Evolutionary conservation across 1,140 invertebrate genomes (phyloP), one percentile per base, ranked within the genome.

Genomic region (Gryon sp.): DNA sequence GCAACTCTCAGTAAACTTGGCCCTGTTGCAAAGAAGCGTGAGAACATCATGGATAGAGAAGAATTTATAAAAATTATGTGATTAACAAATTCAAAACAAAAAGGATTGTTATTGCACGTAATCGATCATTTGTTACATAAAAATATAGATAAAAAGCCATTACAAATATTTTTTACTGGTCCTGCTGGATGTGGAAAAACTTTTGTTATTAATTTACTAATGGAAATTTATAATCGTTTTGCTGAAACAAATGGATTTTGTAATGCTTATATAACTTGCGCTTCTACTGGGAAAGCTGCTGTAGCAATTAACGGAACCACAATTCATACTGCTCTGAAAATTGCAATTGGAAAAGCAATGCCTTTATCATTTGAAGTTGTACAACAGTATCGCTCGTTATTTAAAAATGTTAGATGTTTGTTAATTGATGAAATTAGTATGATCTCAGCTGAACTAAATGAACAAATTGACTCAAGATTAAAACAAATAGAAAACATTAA

Each of bases 371-470:
- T 18, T 82, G 74, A 76, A 20, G 22, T 9, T 2, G 73, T 8
- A 20, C 43, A 53, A 66, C 79, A 24, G 43, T 24, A 40, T 43
- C 81, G 9, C 19, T 50, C n/a, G 11, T 48, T 63, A 36, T 70
- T 80, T 7, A 53, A 14, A 18, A 40, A 79, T 46, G 32, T 81
- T 2, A 77, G 79, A 68, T 24, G 83, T 6, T 9, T 86, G 15
- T 83, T 86, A 3, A 83, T 86, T 19, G 83, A 86, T 75, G 84
- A 86, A 76, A 70, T 86, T 6, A 80, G 78, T n/a, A 86, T 85
- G 84, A 69, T 83, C 7, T 75, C 63, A 11, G 52, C 24, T 46
- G 40, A 76, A 11, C 50, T 85, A 8, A 0, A 32, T 4, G n/a
- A n/a, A n/a, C n/a, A 14, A 76, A 36, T 53, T 86, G 19, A 63